Evolutionary conservation across 2,888 invertebrate species (phyloP), one percentile per base, ranked within the genome.

Genomic region (Amblyteles armatorius): DNA sequence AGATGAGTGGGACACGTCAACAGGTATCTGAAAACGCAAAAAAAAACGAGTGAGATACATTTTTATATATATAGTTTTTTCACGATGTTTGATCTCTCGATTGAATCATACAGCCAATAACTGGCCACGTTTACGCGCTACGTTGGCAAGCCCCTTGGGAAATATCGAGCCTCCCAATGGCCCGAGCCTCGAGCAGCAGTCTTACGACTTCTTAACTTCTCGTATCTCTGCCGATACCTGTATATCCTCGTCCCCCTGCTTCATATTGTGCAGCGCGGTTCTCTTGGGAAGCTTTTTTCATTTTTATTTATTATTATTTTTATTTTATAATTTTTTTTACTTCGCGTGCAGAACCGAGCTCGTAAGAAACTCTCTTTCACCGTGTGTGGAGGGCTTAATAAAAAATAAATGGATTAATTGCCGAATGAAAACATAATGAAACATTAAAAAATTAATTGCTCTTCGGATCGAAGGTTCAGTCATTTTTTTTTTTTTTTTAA

Each of bases 61-160:
- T 50, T 3, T 13, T 33, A n/a, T 36, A 40, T 52, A 48, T 52
- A 52, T 40, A 65, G 68, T 40, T 48, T 44, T 36, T 80, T 65
- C 73, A 79, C 82, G 86, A 86, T 88, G 90, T 90, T 90, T 90
- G 91, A 91, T 90, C 89, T 88, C 86, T 88, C 87, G 90, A 91
- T 91, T 90, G 91, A 91, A 91, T 91, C 90, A 88, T 87, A 87
- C 85, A 87, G 87, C 90, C 91, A 90, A 91, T 90, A 91, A 90
- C 90, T 87, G 90, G 88, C 88, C 88, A 87, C 87, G 90, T 89
- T 89, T 90, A 87, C 88, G 88, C 87, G 88, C 79, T 84, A 60
- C 33, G 44, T 87, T 86, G 73, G 83, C 77, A 79, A 83, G 83
- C 76, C 90, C 86, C 88, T 86, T 82, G 89, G 90, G 90, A 91